These are phyloP conservation scores for Hemicentrotus pulcherrimus DNA, from an alignment of 35 echinoderm and acorn worm genomes.

Conservation along the genomic window DNA sequence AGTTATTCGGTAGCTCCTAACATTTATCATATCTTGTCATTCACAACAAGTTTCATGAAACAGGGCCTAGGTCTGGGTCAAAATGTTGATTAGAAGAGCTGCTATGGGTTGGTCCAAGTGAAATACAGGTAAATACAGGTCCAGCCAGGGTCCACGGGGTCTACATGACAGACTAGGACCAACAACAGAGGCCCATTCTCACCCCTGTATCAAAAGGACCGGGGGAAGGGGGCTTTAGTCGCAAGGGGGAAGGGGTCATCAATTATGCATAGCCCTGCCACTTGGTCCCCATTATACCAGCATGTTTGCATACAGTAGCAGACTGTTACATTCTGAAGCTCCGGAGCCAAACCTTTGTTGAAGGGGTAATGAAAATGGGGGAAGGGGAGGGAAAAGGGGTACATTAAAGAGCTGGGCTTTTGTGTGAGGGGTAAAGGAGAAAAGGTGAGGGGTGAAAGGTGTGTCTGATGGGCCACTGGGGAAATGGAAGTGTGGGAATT, in stretches of 20 bases:
- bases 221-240: slow-evolving; percentile 8
- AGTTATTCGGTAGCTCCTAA: too few relatives aligned
- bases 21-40: too few relatives aligned
- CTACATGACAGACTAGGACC: neutral
- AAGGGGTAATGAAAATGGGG: neutral
- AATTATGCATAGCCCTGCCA: slow-evolving; percentile 1
- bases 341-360: neutral
- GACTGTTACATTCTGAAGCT: neutral
- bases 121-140: too few relatives aligned
- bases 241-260: neutral
- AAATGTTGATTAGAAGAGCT: too few relatives aligned
- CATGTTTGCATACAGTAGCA: neutral
- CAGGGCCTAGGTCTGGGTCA: too few relatives aligned
- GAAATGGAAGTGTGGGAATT: neutral
- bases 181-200: neutral
- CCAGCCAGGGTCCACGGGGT: neutral
- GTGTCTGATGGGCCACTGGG: neutral
- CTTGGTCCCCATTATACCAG: neutral
- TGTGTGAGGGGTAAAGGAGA: neutral
- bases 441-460: neutral
- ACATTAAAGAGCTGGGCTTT: neutral
- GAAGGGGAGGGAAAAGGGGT: slow-evolving; percentile 4
- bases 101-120: too few relatives aligned
- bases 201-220: slow-evolving; percentile 7
- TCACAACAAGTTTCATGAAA: too few relatives aligned